Evolutionary conservation across 2,797 vertebrate species (phyloP), one percentile per base, ranked within the genome.

Genomic region (Acanthurus leucopareius): DNA sequence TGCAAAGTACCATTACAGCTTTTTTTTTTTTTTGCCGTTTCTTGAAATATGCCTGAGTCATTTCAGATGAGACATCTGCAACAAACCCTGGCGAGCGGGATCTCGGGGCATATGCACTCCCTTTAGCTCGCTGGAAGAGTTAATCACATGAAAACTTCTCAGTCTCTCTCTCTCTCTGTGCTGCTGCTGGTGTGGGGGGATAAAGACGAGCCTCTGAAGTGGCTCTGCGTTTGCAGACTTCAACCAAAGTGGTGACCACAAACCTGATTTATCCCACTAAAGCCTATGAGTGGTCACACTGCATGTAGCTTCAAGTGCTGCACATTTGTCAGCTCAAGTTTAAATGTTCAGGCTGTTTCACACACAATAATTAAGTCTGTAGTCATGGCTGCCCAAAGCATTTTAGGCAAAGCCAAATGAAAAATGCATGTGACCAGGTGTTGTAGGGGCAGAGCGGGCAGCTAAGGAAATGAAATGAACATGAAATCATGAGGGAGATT

Each of bases 401-500:
- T 86, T 62, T 80, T 28, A 40, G 52, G 28, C 22, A 77, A 83
- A 25, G 61, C 70, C 54, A 25, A 67, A 86, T 62, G 67, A 75
- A 69, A 86, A 83, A 76, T 72, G 71, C 74, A 77, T 63, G 28
- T 51, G 76, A 66, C 51, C 83, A 79, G 74, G 81, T 84, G 79
- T 81, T 77, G 25, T 48, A 22, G 52, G 72, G 47, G 73, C 52
- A 64, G 52, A 78, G 73, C 2, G 73, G 51, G 71, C 61, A 86
- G 77, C 66, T 52, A 61, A 88, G 83, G 83, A 92, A 94, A 94
- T 91, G 88, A 93, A 94, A 94, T 88, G 87, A 89, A 88, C 93
- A 92, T 86, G 89, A 94, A 95, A 94, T 94, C 94, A 93, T 64
- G 74, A 88, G 92, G 85, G 89, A 93, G 94, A 96, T 95, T 95